A percentile compares a stretch with the other conserved stretches of the same genome.
Evolutionary conservation across 2,113 vertebrate species (phyloP).

Genomic region (Panurus biarmicus): DNA sequence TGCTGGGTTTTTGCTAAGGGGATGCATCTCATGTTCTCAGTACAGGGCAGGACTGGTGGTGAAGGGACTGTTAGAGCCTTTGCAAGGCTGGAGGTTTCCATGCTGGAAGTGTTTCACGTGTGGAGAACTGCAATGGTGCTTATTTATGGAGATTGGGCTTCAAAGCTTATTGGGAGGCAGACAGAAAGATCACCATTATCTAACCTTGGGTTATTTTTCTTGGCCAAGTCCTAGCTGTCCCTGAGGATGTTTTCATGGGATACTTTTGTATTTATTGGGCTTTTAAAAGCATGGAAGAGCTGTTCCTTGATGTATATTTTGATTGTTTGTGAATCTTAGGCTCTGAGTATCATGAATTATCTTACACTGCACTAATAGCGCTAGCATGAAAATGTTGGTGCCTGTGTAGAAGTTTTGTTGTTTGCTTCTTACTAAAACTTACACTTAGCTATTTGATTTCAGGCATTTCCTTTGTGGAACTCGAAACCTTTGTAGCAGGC

Average conservation of each 20-base stretch:
- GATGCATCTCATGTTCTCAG: not conserved
- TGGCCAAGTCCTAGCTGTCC: not conserved
- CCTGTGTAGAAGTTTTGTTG: not conserved
- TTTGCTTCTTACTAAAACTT: not conserved
- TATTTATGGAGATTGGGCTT: not conserved
- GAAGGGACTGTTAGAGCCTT: not conserved
- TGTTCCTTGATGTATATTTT: not conserved
- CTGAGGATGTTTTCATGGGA: not conserved
- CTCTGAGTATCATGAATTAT: not conserved
- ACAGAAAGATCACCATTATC: not conserved
- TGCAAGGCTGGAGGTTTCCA: not conserved
- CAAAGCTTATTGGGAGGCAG: not conserved
- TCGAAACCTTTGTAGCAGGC: not conserved
- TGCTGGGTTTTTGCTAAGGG: not conserved
- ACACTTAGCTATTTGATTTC: rapidly evolving
- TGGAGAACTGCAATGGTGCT: not conserved
- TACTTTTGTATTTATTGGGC: not conserved
- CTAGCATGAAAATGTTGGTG: not conserved
- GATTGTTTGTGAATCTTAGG: not conserved
- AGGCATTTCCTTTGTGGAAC: not conserved
- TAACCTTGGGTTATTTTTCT: not conserved
- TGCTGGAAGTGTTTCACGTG: not conserved
- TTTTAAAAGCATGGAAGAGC: not conserved
- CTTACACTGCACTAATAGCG: not conserved
- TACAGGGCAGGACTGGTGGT: not conserved